Evolutionary conservation across 92 coral and sea anemone species (phyloP).

Genomic region (Isaurus tuberculatus): DNA sequence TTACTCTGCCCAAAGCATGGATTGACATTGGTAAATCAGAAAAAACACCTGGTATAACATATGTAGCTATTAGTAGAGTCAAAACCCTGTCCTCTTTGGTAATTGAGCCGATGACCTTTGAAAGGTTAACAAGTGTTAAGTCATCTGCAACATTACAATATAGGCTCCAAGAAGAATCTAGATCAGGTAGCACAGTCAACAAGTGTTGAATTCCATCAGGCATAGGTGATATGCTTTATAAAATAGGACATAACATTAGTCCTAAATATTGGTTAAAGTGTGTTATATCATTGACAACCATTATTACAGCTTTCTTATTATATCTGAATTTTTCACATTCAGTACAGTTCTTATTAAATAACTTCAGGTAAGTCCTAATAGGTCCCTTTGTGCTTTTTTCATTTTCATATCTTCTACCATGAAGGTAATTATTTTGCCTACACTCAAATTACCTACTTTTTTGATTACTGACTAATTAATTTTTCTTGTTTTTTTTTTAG

Average conservation of each 20-base stretch:
- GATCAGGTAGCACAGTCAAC: conserved; percentile 43
- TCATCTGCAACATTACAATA: conserved; percentile 8
- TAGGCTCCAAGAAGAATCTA: conserved; percentile 47
- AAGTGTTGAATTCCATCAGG: conserved; percentile 1
- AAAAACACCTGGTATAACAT: conserved; percentile 51
- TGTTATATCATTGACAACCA: conserved; percentile 18
- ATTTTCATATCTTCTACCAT: conserved; percentile 13
- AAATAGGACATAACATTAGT: conserved; percentile 16
- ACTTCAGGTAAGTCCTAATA: conserved; percentile 11
- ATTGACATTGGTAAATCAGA: too few relatives aligned
- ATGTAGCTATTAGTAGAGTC: conserved; percentile 23
- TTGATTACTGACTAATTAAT: conserved; percentile 5
- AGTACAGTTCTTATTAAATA: neutral
- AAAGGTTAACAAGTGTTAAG: conserved; percentile 40
- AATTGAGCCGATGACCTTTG: too few relatives aligned
- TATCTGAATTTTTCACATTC: neutral
- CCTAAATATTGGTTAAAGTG: conserved; percentile 3
- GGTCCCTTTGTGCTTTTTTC: conserved; percentile 14
- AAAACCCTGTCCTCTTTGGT: too few relatives aligned
- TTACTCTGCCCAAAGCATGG: conserved; percentile 58
- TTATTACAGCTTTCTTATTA: conserved; percentile 20
- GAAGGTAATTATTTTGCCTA: neutral
- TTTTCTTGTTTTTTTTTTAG: conserved; percentile 9
- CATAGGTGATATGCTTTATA: conserved; percentile 24
- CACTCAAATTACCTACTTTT: conserved; percentile 24